phyloP scores from a whole-genome alignment of 2,888 invertebrate genomes.

The Chrysina gloriosa region DNA sequence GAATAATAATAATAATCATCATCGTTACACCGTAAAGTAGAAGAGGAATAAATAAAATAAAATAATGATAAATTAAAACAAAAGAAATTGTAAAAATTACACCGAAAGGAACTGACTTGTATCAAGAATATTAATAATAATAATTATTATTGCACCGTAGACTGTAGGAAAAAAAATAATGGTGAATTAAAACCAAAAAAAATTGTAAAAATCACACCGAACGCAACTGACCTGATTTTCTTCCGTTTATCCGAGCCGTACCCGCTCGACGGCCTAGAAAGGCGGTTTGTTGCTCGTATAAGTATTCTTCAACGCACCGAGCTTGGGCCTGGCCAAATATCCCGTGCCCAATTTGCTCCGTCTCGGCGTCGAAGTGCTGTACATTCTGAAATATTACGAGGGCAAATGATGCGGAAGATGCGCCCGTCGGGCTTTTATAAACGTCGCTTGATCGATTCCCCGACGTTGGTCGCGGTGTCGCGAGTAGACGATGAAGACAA shows the following conservation, averaged over 20 bases:
- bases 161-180: no score
- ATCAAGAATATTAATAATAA: no score
- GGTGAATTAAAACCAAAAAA: no score
- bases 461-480: neutral
- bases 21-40: no score
- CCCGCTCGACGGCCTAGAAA: slow-evolving; percentile 50
- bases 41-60: no score
- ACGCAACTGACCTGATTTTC: slow-evolving; percentile 58
- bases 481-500: no score
- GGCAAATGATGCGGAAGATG: slow-evolving; percentile 13
- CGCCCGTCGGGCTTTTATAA: slow-evolving; percentile 31
- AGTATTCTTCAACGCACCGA: slow-evolving; percentile 57
- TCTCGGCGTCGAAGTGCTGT: slow-evolving; percentile 30
- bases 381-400: slow-evolving; percentile 4
- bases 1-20: no score
- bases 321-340: slow-evolving; percentile 59
- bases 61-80: no score
- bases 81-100: no score
- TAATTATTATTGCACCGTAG: no score
- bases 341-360: slow-evolving; percentile 46
- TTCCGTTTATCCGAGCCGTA: slow-evolving; percentile 59
- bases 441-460: slow-evolving; percentile 39
- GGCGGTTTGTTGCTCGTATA: slow-evolving; percentile 56
- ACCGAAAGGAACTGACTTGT: no score
- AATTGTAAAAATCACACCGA: no score